phyloP scores from a whole-genome alignment of 2,797 vertebrate genomes.

The Enteromius thamalakanensis region DNA sequence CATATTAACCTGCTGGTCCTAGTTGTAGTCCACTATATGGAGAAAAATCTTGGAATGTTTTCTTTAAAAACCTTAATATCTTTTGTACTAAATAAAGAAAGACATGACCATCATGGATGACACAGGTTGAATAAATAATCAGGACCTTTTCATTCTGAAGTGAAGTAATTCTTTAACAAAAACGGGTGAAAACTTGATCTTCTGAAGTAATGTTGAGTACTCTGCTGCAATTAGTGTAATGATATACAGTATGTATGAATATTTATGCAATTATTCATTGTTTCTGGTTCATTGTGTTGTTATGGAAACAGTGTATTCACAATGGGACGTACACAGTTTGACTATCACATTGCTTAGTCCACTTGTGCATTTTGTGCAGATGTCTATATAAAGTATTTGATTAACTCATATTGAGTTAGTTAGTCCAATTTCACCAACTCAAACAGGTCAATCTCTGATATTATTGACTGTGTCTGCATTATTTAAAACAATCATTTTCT shows the following conservation, averaged over 20 bases:
- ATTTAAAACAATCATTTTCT: not conserved
- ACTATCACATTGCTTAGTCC: not conserved
- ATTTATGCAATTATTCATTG: not conserved
- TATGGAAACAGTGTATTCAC: not conserved
- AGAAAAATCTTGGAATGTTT: not conserved
- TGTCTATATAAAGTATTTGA: not conserved
- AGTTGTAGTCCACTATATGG: not conserved
- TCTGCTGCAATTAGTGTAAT: not conserved
- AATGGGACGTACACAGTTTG: not conserved
- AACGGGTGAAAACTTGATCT: not conserved
- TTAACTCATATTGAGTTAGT: not conserved
- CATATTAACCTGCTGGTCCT: not conserved
- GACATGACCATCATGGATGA: too few relatives aligned
- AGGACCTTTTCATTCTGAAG: too few relatives aligned
- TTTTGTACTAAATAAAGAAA: not conserved
- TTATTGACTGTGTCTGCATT: not conserved
- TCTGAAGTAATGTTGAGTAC: not conserved
- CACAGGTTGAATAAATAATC: too few relatives aligned
- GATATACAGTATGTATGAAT: not conserved
- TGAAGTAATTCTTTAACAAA: not conserved
- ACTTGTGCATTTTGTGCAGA: not conserved
- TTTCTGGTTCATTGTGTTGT: not conserved
- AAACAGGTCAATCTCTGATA: not conserved
- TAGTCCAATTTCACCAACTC: not conserved
- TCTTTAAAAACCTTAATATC: not conserved